Percentiles rank a stretch among this genome's conserved stretches.
Evolutionary conservation across 2,797 vertebrate genomes (phyloP).

Genomic region (Labroides dimidiatus): DNA sequence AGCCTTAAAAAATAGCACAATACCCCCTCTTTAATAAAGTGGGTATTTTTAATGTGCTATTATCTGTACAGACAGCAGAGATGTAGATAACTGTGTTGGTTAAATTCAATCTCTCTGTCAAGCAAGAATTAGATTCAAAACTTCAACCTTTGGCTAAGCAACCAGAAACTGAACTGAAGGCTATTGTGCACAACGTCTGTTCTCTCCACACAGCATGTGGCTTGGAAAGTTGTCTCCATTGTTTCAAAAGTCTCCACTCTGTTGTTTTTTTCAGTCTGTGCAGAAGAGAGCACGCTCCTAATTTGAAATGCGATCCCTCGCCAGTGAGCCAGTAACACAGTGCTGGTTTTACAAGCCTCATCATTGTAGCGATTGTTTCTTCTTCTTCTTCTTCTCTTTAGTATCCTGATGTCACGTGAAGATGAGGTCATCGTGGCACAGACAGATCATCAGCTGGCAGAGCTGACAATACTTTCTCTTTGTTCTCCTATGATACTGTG

Average conservation of each 20-base stretch:
- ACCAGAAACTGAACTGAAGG: conserved; percentile 11
- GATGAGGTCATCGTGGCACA: conserved; percentile 33
- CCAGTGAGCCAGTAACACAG: conserved; percentile 27
- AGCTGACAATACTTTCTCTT: conserved; percentile 7
- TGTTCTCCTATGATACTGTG: conserved; percentile 26
- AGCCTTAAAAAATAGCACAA: no score
- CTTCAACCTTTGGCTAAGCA: no score
- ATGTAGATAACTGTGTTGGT: no score
- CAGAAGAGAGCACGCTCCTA: not conserved
- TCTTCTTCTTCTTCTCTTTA: conserved; percentile 8
- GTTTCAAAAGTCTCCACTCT: conserved; percentile 11
- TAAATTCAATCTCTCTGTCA: no score
- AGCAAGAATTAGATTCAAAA: no score
- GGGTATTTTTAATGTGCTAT: no score
- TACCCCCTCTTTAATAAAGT: no score
- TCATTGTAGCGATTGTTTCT: not conserved
- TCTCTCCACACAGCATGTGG: conserved; percentile 10
- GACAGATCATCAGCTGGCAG: conserved; percentile 39
- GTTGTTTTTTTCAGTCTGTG: not conserved
- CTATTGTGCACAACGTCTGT: conserved; percentile 11
- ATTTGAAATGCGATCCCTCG: conserved; percentile 32
- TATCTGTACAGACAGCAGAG: no score
- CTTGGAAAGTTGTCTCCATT: conserved; percentile 17
- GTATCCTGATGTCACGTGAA: conserved; percentile 28
- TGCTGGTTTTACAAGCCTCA: conserved; percentile 22